Percentiles rank a stretch among this genome's conserved stretches.
Evolutionary conservation across 2,888 invertebrate genomes (phyloP).

Genomic region (Tiphia femorata): DNA sequence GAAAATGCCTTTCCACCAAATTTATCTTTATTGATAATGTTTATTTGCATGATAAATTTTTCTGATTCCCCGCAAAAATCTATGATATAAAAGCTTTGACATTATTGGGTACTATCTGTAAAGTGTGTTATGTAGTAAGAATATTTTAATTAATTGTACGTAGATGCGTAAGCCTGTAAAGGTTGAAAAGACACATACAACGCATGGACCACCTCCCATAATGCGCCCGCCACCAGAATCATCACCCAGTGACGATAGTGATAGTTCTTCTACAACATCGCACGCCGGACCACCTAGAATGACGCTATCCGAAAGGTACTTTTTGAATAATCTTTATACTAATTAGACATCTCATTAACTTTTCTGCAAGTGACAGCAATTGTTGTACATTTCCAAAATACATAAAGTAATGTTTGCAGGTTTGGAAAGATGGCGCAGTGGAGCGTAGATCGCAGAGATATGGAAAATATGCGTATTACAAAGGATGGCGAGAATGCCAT

Average conservation of each 20-base stretch:
- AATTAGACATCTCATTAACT: neutral
- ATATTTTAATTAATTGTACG: slow-evolving; percentile 20
- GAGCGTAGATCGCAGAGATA: slow-evolving; percentile 87
- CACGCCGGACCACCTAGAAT: slow-evolving; percentile 75
- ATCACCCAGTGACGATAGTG: slow-evolving; percentile 75
- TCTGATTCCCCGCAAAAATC: no score
- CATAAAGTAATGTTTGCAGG: slow-evolving; percentile 55
- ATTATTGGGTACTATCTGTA: no score
- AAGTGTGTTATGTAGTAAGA: no score
- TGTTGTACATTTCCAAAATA: neutral
- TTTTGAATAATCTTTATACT: neutral
- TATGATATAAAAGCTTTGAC: no score
- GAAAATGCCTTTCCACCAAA: no score
- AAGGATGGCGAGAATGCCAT: slow-evolving; percentile 78
- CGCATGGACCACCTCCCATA: slow-evolving; percentile 53
- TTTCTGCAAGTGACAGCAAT: neutral
- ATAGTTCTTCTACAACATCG: slow-evolving; percentile 72
- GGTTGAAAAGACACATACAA: slow-evolving; percentile 62
- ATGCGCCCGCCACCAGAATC: slow-evolving; percentile 70
- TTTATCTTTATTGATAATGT: no score
- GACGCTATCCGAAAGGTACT: slow-evolving; percentile 81
- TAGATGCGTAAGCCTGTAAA: slow-evolving; percentile 66
- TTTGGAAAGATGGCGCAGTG: slow-evolving; percentile 95
- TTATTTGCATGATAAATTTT: no score
- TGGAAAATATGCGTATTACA: slow-evolving; percentile 89